phyloP scores from a whole-genome alignment of 2,888 invertebrate species.

The Camptogramma bilineatum region DNA sequence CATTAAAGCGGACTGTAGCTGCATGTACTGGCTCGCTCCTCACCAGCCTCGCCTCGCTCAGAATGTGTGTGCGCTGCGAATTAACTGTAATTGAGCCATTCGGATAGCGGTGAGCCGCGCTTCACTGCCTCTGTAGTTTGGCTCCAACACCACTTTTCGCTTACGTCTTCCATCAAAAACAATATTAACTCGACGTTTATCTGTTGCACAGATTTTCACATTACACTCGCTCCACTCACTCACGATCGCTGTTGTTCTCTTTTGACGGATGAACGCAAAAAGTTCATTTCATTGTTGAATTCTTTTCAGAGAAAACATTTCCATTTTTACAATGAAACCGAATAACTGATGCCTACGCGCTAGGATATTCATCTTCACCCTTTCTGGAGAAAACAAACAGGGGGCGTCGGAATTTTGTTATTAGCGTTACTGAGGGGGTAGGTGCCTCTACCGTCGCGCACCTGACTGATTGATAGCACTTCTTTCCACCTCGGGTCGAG shows the following conservation, averaged over 20 bases:
- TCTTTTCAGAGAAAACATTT: constrained; percentile 41
- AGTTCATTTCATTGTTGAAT: constrained; percentile 38
- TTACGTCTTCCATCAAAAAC: constrained; percentile 48
- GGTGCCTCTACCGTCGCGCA: constrained; percentile 78
- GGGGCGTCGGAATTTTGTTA: constrained; percentile 83
- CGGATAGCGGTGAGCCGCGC: constrained; percentile 74
- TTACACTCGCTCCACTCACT: constrained; percentile 26
- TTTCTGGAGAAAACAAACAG: constrained; percentile 79
- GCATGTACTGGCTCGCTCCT: constrained; percentile 61
- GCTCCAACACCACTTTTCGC: constrained; percentile 50
- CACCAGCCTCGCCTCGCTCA: constrained; percentile 54
- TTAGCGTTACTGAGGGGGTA: constrained; percentile 81
- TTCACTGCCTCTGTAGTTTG: constrained; percentile 68
- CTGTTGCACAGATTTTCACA: constrained; percentile 37
- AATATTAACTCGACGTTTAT: constrained; percentile 47
- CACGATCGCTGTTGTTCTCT: constrained; percentile 30
- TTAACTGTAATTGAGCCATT: constrained; percentile 86
- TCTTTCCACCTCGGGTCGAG: constrained; percentile 85
- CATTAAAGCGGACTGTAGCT: constrained; percentile 80
- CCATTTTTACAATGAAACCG: constrained; percentile 56
- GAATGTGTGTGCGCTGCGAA: constrained; percentile 83
- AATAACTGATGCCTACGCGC: constrained; percentile 63
- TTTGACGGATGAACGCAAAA: constrained; percentile 34
- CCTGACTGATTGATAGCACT: constrained; percentile 86
- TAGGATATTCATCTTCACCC: constrained; percentile 82